Base-by-base conservation (phyloP, 2,888 invertebrate genomes). In the Sinelater perroti region DNA sequence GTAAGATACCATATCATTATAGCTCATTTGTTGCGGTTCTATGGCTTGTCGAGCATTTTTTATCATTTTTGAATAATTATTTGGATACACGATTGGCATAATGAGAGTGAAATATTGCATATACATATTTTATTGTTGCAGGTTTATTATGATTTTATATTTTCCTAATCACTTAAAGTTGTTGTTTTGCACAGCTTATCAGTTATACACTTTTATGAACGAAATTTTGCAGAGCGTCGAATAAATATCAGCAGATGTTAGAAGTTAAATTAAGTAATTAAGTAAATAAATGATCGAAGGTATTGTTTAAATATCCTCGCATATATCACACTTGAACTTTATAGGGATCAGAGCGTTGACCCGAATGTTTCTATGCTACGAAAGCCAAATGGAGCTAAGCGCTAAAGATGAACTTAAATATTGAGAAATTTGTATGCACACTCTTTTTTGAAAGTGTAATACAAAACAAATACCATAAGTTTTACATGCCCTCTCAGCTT, bases 1-100 rank as follows among this genome's bases (percentile, higher is more conserved):
- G 3, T 40, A 21, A 20, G 40, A 16, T 40, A 40, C 7, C 40
- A 40, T 20, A 18, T 8, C 18, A 40, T 17, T 40, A 18, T 40
- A 18, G 40, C 21, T 40, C n/a, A 40, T 40, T 17, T 20, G 31
- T 31, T 31, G 31, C 31, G 31, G 31, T 8, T 3, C n/a, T 10
- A 31, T 31, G 31, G 31, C n/a, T 31, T 31, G 31, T 24, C 7
- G 24, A 24, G n/a, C n/a, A n/a, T n/a, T n/a, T n/a, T n/a, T n/a
- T n/a, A n/a, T n/a, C n/a, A n/a, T n/a, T n/a, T n/a, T 4, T 24
- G 24, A 24, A 24, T 6, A 24, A 24, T 24, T 24, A 24, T 24
- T 24, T 24, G 24, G 24, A 24, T 24, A 24, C 24, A 7, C 24
- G 5, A 24, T 24, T 24, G 24, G 24, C 4, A 7, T 24, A 24